Base-by-base conservation (phyloP, 2,797 vertebrate species). In the Acanthurus lineatus region DNA sequence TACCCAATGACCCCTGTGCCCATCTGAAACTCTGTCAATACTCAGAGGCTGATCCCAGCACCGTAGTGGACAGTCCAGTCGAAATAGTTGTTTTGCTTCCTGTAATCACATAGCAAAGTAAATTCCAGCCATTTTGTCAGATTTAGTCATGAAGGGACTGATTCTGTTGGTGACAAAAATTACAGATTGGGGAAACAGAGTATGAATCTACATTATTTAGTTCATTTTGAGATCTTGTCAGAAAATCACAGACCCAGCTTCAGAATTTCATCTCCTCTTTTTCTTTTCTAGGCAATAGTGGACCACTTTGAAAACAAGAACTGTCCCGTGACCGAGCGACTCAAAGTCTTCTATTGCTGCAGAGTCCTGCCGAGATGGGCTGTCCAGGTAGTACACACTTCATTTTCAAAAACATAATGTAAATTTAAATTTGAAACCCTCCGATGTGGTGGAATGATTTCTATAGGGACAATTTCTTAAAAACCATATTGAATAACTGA, bases 291-390 rank as follows among this genome's bases (percentile, higher is more conserved):
- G 95, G 90, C 94, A 6, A 92, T 99, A 76, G 97, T 95, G 52
- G 97, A 99, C 87, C 95, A 97, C 53, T 99, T 98, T 93, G 96
- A 97, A 89, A 95, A 97, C 54, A 87, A 88, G 77, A 94, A 52
- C 42, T 96, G 96, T 0, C 91, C 95, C 0, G 91, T 94, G n/a
- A 88, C 77, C 0, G 98, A 99, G 83, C 96, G 97, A 3, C 96
- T 98, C 80, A 99, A 99, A 90, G 83, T 97, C 77, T 99, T 99
- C 92, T 97, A 98, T 91, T 97, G 96, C 86, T 97, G 96, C 61
- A 96, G 94, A 40, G 95, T 96, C 12, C 97, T 97, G 2, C 94
- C 97, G 14, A 96, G 80, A 48, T 99, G 97, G 98, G 88, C 88
- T 6, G 81, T 99, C 80, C 96, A 99, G 97, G 98, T 99, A 94